Conservation (phyloP, 2,797 vertebrate species). For the Graptemys geographica region DNA sequence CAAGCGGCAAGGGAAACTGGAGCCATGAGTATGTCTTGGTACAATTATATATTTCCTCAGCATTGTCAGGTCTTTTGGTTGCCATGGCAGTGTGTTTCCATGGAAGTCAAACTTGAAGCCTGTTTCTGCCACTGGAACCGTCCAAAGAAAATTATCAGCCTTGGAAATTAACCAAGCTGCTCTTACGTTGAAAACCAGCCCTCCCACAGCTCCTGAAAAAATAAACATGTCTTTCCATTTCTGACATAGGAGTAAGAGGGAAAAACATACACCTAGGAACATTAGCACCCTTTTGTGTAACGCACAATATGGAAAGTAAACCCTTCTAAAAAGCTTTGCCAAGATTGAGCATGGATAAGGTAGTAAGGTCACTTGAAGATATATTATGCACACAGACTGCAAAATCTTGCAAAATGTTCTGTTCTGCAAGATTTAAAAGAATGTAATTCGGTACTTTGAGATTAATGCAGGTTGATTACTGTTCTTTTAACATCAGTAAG, state of each 20-base stretch:
- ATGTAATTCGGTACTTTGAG: background rate
- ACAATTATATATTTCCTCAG: constrained; percentile 35
- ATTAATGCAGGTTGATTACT: background rate
- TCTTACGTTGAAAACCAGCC: constrained; percentile 36
- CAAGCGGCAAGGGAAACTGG: background rate
- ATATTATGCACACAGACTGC: background rate
- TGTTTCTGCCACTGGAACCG: constrained; percentile 55
- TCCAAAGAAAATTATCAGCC: constrained; percentile 60
- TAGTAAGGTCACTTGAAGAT: background rate
- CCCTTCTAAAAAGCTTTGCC: accelerated
- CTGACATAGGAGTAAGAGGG: constrained; percentile 24
- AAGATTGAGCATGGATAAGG: background rate
- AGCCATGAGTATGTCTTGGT: background rate
- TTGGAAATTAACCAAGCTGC: constrained; percentile 66
- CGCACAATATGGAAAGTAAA: background rate
- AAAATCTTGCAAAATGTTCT: background rate
- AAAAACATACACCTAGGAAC: background rate
- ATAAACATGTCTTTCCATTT: background rate
- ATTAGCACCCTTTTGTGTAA: constrained; percentile 15
- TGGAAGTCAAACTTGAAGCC: constrained; percentile 75
- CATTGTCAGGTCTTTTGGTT: constrained; percentile 65
- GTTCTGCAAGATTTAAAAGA: accelerated
- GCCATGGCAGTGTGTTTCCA: constrained; percentile 78
- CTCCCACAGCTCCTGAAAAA: constrained; percentile 32
- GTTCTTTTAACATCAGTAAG: background rate